Base-by-base conservation (phyloP, 2,113 vertebrate genomes). In the Oriolus oriolus region DNA sequence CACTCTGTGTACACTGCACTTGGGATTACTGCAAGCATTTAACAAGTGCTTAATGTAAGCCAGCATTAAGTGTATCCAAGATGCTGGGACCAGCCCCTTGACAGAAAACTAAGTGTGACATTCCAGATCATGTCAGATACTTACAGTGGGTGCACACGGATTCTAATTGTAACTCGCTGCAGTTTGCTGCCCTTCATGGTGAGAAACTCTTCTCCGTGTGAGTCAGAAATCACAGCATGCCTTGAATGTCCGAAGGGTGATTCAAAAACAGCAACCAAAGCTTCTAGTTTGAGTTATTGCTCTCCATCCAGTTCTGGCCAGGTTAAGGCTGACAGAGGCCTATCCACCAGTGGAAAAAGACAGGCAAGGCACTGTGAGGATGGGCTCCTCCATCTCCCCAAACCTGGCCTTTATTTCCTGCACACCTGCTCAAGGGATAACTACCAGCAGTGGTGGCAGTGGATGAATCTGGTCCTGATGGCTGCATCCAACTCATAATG, bases 241-340 rank as follows among this genome's bases (percentile, higher is more conserved):
- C 50, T 50, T 3, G 0, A 18, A 31, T 11, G 4, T 22, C 68
- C 2, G 1, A 82, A 70, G 41, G 5, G 10, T 21, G 50, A 28
- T 3, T 57, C n/a, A 56, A 85, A 84, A 76, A 20, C 47, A 89
- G 45, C 42, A 85, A 13, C 8, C 16, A 66, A 73, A 79, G 9
- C 16, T 33, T 37, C 47, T 42, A 3, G 0, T 61, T 49, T 24
- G 47, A 66, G 63, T 57, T 42, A 45, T 9, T 60, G 17, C n/a
- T 78, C 59, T 35, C 28, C 5, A 3, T 10, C 53, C 19, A 7
- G 14, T 18, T 15, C 15, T 52, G 65, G 22, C 13, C 35, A 41
- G 37, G 20, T n/a, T 52, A 50, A 35, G 26, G 4, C 14, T 61
- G 24, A 23, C 45, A 63, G 70, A 73, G 65, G 17, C 23, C 28